These are phyloP conservation scores for Drosophila ogumai DNA, from an alignment of 1,140 invertebrate genomes.

Conservation along the genomic window DNA sequence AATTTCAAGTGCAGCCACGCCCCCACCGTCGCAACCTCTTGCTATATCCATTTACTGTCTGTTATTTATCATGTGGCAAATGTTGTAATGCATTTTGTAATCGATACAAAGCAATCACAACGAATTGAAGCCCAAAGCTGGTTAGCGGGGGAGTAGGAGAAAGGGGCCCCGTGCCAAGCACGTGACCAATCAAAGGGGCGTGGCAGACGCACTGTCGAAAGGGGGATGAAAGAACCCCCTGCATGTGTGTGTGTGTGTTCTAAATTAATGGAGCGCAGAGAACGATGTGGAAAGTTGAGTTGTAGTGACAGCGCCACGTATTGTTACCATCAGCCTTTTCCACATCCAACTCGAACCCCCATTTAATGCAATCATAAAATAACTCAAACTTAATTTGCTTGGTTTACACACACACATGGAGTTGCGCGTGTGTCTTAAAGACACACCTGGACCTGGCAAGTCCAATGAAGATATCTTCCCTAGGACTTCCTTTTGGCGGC, in stretches of 20 bases:
- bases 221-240: background rate
- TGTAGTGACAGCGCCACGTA: conserved; percentile 43
- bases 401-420: background rate
- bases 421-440: background rate
- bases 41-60: conserved; percentile 39
- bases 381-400: conserved; percentile 52
- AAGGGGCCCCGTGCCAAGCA: conserved; percentile 42
- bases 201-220: conserved; percentile 11
- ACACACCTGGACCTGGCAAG: background rate
- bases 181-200: conserved; percentile 71
- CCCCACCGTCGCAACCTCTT: background rate
- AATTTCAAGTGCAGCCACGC: conserved; percentile 32
- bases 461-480: too few species aligned
- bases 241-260: conserved; percentile 16
- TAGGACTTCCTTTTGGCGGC: too few species aligned
- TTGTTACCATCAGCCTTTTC: conserved; percentile 3
- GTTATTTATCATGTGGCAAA: conserved; percentile 79
- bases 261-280: conserved; percentile 62
- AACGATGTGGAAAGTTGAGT: conserved; percentile 24
- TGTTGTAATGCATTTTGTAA: conserved; percentile 83
- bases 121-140: conserved; percentile 62
- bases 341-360: background rate
- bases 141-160: background rate
- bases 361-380: conserved; percentile 61
- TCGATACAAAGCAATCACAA: conserved; percentile 81